A percentile compares a stretch with the other conserved stretches of the same genome.
Conservation (phyloP, 2,888 invertebrate species). For the Platerodrilus igneus region DNA sequence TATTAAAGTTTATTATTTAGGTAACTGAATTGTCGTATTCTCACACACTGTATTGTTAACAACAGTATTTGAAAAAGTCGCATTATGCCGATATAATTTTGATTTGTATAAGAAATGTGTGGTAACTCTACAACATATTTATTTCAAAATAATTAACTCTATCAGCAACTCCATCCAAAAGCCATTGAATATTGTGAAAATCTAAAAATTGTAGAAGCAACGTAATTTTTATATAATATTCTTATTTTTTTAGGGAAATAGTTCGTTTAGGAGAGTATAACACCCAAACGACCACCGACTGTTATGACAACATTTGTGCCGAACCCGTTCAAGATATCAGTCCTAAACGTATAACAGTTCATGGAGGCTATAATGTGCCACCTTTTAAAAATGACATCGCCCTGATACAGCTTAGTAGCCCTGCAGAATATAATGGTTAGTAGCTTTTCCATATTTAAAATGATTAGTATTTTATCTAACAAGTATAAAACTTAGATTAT, state of each 20-base stretch:
- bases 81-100: no score
- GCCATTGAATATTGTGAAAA: no score
- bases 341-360: constrained; percentile 36
- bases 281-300: constrained; percentile 32
- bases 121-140: no score
- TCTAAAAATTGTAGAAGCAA: neutral
- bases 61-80: no score
- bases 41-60: no score
- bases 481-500: constrained; percentile 1
- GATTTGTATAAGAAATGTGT: no score
- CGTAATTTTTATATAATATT: no score
- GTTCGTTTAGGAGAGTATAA: constrained; percentile 38
- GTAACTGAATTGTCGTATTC: no score
- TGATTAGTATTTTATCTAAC: neutral
- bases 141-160: no score
- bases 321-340: constrained; percentile 45
- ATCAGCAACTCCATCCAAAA: no score
- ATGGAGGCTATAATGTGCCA: constrained; percentile 36
- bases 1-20: no score
- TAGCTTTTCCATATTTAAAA: constrained; percentile 6
- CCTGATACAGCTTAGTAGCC: constrained; percentile 38
- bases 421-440: constrained; percentile 39
- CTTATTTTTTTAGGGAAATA: constrained; percentile 29
- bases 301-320: constrained; percentile 38
- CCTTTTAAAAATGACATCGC: constrained; percentile 44